phyloP scores from a whole-genome alignment of 2,113 vertebrate genomes.

The Aegotheles bennettii region DNA sequence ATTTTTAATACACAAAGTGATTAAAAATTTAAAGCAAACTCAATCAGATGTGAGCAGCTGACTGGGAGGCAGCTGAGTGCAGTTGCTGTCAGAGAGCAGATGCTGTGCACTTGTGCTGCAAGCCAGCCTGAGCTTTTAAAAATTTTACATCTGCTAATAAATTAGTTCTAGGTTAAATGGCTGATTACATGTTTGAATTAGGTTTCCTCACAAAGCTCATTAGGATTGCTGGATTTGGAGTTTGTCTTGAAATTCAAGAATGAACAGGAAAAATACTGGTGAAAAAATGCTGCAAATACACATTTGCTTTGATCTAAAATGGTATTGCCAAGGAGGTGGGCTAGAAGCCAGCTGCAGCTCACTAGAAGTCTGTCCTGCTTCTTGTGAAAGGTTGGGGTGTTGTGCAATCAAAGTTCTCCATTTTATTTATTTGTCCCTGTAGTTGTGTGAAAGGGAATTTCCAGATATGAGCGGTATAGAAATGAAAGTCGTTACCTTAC shows the following conservation, averaged over 20 bases:
- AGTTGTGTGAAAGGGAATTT: neutral
- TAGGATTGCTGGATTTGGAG: neutral
- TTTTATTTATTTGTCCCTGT: neutral
- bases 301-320: neutral
- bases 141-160: neutral
- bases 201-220: neutral
- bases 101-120: neutral
- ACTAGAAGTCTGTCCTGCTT: neutral
- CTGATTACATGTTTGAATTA: neutral
- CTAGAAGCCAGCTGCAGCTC: neutral
- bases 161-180: constrained; percentile 5
- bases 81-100: neutral
- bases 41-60: constrained; percentile 4
- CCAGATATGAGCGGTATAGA: neutral
- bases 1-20: constrained; percentile 4
- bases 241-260: neutral
- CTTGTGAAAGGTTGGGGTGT: neutral
- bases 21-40: constrained; percentile 47
- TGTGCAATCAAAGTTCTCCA: neutral
- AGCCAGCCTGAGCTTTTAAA: neutral
- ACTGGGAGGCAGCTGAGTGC: neutral
- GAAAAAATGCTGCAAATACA: neutral
- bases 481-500: neutral
- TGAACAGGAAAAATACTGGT: neutral
- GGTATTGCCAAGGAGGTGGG: neutral